phyloP scores from a whole-genome alignment of 2,888 invertebrate species.

The Pseudoips prasinana region DNA sequence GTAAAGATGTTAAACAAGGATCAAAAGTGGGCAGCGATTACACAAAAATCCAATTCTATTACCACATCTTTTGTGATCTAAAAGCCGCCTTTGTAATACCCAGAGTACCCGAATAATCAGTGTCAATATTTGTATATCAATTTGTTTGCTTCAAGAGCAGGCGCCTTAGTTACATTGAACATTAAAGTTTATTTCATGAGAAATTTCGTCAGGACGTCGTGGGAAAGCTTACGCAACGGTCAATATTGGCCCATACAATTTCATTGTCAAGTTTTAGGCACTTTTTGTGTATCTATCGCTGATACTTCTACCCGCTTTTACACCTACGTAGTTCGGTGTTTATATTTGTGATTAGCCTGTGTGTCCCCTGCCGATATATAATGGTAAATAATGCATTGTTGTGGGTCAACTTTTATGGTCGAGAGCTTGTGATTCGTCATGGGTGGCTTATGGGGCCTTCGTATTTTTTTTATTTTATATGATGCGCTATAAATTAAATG shows the following conservation, averaged over 20 bases:
- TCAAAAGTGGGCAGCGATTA: constrained; percentile 63
- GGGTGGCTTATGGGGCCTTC: constrained; percentile 63
- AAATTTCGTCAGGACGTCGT: constrained; percentile 72
- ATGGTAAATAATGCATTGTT: constrained; percentile 81
- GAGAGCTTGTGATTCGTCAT: constrained; percentile 65
- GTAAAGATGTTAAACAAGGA: constrained; percentile 58
- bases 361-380: constrained; percentile 77
- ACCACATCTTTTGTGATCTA: constrained; percentile 71
- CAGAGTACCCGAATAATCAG: constrained; percentile 66
- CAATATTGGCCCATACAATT: constrained; percentile 67
- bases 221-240: constrained; percentile 67
- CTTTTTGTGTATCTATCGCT: constrained; percentile 38
- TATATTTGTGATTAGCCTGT: constrained; percentile 73
- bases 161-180: constrained; percentile 64
- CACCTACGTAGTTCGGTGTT: constrained; percentile 73
- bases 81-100: constrained; percentile 69
- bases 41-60: constrained; percentile 73
- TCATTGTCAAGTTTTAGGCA: constrained; percentile 60
- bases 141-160: constrained; percentile 64
- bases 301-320: constrained; percentile 60
- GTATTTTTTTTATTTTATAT: constrained; percentile 33
- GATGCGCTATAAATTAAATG: constrained; percentile 27
- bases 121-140: constrained; percentile 70
- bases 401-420: constrained; percentile 74
- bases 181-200: constrained; percentile 60